These are phyloP conservation scores for Falco naumanni DNA, from an alignment of 2,797 vertebrate genomes.

Conservation along the genomic window DNA sequence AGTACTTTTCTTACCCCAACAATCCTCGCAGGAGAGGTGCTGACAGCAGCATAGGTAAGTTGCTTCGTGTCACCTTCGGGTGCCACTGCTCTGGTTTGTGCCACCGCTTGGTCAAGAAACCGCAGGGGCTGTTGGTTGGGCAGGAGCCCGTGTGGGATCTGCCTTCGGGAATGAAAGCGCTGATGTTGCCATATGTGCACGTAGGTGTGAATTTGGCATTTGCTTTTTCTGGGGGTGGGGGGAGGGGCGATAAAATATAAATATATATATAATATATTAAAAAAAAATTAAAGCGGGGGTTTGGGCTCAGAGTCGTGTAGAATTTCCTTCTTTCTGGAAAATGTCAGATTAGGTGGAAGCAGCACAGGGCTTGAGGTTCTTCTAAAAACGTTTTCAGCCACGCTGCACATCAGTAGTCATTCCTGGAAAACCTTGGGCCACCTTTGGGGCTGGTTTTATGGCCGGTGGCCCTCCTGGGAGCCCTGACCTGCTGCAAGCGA, in stretches of 20 bases:
- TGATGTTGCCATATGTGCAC: background rate
- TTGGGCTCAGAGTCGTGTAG: background rate
- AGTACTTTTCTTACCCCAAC: constrained; percentile 92
- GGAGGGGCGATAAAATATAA: too few species aligned
- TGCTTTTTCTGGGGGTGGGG: background rate
- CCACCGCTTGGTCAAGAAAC: background rate
- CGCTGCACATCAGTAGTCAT: background rate
- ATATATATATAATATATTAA: background rate
- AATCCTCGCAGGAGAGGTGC: constrained; percentile 92
- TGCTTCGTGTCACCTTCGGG: accelerated
- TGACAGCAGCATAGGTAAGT: constrained; percentile 89
- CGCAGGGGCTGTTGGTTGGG: background rate
- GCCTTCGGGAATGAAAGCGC: background rate
- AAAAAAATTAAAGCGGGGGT: too few species aligned
- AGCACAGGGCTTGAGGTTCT: background rate
- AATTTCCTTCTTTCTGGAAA: background rate
- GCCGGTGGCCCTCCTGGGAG: background rate
- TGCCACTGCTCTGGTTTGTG: accelerated
- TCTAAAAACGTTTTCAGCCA: background rate
- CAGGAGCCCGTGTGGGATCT: accelerated
- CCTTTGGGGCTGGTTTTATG: background rate
- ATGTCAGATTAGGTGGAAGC: background rate
- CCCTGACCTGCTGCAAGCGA: background rate
- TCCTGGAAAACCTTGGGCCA: background rate
- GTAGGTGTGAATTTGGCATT: background rate